Evolutionary conservation across 30 jellyfish, hydroid and myxozoan species (phyloP).

Genomic region (Aurelia aurita complex sp. Pacific): DNA sequence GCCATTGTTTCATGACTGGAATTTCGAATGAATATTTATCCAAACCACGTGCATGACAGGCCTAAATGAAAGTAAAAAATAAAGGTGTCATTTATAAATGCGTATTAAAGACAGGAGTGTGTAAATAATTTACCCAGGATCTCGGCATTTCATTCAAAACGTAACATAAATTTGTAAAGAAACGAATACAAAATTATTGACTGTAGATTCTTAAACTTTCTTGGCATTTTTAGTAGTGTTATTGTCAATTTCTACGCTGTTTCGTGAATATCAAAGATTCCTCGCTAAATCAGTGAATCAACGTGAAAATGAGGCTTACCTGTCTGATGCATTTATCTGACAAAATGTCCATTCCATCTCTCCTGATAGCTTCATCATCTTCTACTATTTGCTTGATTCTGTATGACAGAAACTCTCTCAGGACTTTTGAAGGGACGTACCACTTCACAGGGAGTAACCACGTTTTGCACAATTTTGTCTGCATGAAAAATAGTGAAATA

Average conservation of each 20-base stretch:
- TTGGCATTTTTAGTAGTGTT: too few species aligned
- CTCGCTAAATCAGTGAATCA: background rate
- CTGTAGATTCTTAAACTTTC: too few species aligned
- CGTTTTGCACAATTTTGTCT: constrained; percentile 84
- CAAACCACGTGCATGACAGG: constrained; percentile 87
- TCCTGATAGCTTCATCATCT: constrained; percentile 86
- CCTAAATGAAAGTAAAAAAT: constrained; percentile 27
- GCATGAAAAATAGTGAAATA: background rate
- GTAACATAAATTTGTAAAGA: too few species aligned
- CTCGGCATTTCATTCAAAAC: too few species aligned
- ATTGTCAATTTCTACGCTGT: too few species aligned
- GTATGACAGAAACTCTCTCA: constrained; percentile 61
- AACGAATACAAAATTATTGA: too few species aligned
- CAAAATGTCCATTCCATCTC: constrained; percentile 78
- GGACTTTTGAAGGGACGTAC: constrained; percentile 84
- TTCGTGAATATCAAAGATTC: too few species aligned
- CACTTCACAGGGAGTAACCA: constrained; percentile 93
- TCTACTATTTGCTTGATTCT: constrained; percentile 69
- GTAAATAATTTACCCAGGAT: too few species aligned
- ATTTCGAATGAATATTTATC: constrained; percentile 68
- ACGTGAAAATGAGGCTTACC: constrained; percentile 19
- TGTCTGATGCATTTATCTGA: constrained; percentile 70
- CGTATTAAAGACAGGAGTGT: too few species aligned
- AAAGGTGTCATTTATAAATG: background rate
- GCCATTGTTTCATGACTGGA: constrained; percentile 62